A percentile compares a stretch with the other conserved stretches of the same genome.
Conservation (phyloP, 2,888 invertebrate genomes). For the Dicyrtoma fusca region DNA sequence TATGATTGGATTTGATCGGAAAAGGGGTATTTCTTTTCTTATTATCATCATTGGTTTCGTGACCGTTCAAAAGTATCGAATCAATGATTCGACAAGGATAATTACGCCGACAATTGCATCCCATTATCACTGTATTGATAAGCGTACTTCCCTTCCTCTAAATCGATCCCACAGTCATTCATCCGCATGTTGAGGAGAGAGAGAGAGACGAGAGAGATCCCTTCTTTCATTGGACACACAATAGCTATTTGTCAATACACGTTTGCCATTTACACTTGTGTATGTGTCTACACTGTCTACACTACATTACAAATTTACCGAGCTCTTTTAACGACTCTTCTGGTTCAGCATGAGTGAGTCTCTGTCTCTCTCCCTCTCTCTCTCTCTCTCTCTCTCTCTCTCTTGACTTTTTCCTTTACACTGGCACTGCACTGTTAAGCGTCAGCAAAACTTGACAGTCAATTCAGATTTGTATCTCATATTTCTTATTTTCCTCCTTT, state of each 20-base stretch:
- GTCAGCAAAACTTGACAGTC: no score
- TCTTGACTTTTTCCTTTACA: not conserved
- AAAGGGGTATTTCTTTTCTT: constrained; percentile 30
- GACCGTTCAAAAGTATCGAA: constrained; percentile 43
- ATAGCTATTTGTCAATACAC: not conserved
- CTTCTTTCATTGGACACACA: constrained; percentile 1
- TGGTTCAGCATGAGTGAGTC: constrained; percentile 21
- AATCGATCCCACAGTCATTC: constrained; percentile 22
- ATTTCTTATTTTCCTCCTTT: no score
- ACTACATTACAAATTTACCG: constrained; percentile 22
- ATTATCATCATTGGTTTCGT: constrained; percentile 41
- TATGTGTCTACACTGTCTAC: not conserved
- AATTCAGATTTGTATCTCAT: no score
- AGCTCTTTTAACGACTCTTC: constrained; percentile 19
- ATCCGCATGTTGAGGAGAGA: constrained; percentile 14
- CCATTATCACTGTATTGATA: constrained; percentile 45
- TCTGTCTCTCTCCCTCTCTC: not conserved
- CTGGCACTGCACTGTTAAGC: no score
- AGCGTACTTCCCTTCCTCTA: constrained; percentile 42
- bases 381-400: not conserved
- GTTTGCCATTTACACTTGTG: constrained; percentile 20
- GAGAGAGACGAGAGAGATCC: not conserved
- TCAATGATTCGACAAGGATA: constrained; percentile 48
- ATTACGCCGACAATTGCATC: constrained; percentile 47
- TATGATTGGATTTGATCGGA: constrained; percentile 30